These are phyloP conservation scores for Nudaria mundana DNA, from an alignment of 2,888 invertebrate genomes.

Conservation along the genomic window DNA sequence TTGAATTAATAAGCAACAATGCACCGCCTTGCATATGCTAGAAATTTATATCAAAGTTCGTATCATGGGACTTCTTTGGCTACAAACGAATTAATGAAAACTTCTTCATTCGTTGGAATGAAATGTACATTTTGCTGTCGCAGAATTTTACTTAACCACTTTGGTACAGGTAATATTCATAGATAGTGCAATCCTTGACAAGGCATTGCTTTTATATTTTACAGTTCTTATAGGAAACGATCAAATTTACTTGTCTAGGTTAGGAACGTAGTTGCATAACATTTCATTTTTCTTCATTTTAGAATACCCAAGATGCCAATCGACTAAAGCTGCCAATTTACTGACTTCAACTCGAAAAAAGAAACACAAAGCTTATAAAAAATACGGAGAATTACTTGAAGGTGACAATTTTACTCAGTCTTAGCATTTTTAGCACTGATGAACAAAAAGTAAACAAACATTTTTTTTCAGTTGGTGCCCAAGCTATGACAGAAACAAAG, in stretches of 20 bases:
- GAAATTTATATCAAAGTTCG: constrained; percentile 64
- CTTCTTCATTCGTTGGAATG: constrained; percentile 46
- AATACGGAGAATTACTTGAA: constrained; percentile 85
- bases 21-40: constrained; percentile 69
- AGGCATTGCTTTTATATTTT: too few relatives aligned
- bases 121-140: constrained; percentile 74
- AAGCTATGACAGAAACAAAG: constrained; percentile 83
- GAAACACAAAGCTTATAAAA: constrained; percentile 71
- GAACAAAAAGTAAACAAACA: neutral
- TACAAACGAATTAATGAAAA: constrained; percentile 43
- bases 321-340: constrained; percentile 66
- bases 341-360: constrained; percentile 65
- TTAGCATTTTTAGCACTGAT: neutral
- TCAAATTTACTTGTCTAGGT: constrained; percentile 35
- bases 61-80: constrained; percentile 53
- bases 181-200: neutral
- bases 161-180: constrained; percentile 57
- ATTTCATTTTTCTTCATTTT: constrained; percentile 38
- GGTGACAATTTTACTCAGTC: constrained; percentile 61
- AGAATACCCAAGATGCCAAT: constrained; percentile 68
- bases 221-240: too few relatives aligned
- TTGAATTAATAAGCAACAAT: constrained; percentile 49
- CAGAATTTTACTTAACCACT: constrained; percentile 55
- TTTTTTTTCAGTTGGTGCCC: constrained; percentile 81
- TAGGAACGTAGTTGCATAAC: constrained; percentile 71